These are phyloP conservation scores for Neotragus moschatus DNA, from an alignment of 2,113 vertebrate species.

Conservation along the genomic window DNA sequence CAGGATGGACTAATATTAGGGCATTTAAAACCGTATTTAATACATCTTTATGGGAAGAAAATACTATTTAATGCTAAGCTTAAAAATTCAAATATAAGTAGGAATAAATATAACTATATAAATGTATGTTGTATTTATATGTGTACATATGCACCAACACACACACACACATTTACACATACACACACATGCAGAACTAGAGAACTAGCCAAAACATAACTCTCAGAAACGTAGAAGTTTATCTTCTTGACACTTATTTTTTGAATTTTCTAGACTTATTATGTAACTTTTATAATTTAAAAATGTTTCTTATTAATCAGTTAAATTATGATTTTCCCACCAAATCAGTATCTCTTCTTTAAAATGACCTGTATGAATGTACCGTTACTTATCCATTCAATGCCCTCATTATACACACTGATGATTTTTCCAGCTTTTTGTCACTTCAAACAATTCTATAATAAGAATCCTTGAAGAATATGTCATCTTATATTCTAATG, in stretches of 20 bases:
- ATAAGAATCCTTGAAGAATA: not conserved
- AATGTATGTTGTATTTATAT: not conserved
- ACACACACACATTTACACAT: not conserved
- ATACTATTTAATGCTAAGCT: not conserved
- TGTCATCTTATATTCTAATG: not conserved
- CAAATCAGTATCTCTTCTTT: not conserved
- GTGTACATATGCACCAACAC: not conserved
- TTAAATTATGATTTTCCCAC: not conserved
- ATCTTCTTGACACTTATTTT: not conserved
- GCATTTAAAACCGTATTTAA: conserved; percentile 1
- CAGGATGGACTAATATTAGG: not conserved
- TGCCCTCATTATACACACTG: not conserved
- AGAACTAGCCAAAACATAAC: not conserved
- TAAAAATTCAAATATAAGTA: conserved; percentile 4
- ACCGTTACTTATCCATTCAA: not conserved
- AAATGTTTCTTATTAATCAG: not conserved
- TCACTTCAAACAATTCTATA: not conserved
- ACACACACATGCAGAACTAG: not conserved
- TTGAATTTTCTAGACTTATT: not conserved
- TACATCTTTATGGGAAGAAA: not conserved
- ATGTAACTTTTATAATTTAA: not conserved
- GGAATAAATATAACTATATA: not conserved
- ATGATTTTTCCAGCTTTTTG: not conserved
- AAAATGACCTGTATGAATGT: not conserved
- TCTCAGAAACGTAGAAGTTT: not conserved